phyloP scores from a whole-genome alignment of 1,140 invertebrate genomes.

The Ruditapes philippinarum region DNA sequence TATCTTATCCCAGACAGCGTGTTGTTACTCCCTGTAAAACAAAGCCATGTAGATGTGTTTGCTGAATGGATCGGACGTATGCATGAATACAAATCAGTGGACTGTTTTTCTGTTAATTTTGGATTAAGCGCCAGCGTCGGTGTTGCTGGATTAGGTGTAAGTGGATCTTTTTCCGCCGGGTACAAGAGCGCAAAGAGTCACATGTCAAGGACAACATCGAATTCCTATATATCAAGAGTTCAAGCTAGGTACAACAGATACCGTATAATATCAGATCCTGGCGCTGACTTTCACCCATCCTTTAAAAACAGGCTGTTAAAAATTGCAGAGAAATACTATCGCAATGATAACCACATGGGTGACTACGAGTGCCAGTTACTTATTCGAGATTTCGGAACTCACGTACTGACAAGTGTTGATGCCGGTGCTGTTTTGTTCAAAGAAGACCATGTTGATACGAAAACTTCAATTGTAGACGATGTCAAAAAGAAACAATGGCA shows the following conservation, averaged over 20 bases:
- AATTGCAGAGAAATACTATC: not conserved
- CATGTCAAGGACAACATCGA: not conserved
- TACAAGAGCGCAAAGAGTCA: not conserved
- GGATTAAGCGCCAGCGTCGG: not conserved
- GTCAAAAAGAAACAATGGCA: not conserved
- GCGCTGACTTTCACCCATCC: not conserved
- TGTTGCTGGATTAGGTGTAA: not conserved
- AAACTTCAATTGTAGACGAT: not conserved
- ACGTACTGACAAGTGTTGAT: not conserved
- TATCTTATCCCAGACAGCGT: conserved; percentile 77
- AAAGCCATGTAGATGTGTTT: conserved; percentile 70
- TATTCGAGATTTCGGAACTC: not conserved
- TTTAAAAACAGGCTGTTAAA: not conserved
- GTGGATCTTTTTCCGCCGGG: not conserved
- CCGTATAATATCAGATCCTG: not conserved
- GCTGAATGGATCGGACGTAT: conserved; percentile 79
- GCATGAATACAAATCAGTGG: conserved; percentile 69
- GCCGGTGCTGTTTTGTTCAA: not conserved
- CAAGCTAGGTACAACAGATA: not conserved
- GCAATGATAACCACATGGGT: not conserved
- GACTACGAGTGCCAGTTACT: not conserved
- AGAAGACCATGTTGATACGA: not conserved
- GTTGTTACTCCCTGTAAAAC: conserved; percentile 72
- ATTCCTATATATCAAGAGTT: not conserved
- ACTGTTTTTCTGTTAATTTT: not conserved